Conservation (phyloP, 2,113 vertebrate species). For the Pelecanoides urinatrix region DNA sequence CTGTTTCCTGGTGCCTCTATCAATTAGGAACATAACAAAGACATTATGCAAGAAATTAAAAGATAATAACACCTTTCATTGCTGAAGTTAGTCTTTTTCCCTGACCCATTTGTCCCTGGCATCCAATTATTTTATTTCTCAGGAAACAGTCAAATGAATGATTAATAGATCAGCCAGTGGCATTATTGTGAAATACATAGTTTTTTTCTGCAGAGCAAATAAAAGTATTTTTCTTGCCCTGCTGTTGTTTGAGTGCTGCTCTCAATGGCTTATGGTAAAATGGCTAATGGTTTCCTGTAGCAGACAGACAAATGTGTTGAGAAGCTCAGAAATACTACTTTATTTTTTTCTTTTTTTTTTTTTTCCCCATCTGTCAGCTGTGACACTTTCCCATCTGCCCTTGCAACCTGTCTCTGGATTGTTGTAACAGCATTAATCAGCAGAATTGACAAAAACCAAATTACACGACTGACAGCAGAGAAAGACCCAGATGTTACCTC, state of each 20-base stretch:
- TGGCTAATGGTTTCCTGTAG: background rate
- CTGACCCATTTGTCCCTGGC: background rate
- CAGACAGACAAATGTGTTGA: background rate
- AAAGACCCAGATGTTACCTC: constrained; percentile 27
- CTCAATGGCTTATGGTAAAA: background rate
- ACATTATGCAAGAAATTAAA: background rate
- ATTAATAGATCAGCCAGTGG: background rate
- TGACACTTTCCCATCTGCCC: constrained; percentile 4
- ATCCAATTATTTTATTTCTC: background rate
- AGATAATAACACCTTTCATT: background rate
- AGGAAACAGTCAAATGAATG: background rate
- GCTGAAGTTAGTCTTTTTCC: background rate
- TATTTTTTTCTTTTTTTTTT: no score
- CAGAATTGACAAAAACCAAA: background rate
- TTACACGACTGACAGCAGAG: background rate
- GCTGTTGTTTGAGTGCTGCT: background rate
- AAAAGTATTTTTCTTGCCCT: background rate
- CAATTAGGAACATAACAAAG: background rate
- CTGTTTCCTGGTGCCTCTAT: background rate
- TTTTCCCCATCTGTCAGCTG: background rate
- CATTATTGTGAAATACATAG: background rate
- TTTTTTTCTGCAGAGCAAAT: background rate
- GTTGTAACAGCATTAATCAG: background rate
- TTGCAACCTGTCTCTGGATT: background rate
- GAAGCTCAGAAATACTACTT: background rate